Percentiles rank a stretch among this genome's conserved stretches.
phyloP scores from a whole-genome alignment of 2,888 invertebrate genomes.

The Epistrophe grossulariae region DNA sequence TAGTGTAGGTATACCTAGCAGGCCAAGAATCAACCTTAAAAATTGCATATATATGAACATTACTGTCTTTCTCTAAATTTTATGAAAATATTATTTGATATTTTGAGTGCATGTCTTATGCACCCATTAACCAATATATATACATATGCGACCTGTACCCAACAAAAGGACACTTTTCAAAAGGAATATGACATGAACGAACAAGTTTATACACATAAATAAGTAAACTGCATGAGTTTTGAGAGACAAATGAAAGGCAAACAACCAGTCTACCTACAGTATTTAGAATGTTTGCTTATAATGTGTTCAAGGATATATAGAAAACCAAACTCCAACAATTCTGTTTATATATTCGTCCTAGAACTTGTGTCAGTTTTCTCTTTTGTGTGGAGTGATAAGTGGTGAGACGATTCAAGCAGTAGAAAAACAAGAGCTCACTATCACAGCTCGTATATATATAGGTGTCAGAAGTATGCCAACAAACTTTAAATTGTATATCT shows the following conservation, averaged over 20 bases:
- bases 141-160: neutral
- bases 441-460: neutral
- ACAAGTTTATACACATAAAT: neutral
- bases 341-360: conserved; percentile 17
- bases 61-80: conserved; percentile 9
- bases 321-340: conserved; percentile 38
- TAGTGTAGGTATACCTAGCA: neutral
- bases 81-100: conserved; percentile 57
- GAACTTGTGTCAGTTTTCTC: conserved; percentile 20
- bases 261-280: neutral
- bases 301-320: conserved; percentile 9
- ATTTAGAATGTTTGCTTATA: conserved; percentile 2
- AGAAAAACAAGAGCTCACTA: conserved; percentile 10
- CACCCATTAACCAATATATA: conserved; percentile 25
- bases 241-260: conserved; percentile 30
- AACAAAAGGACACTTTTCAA: conserved; percentile 24
- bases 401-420: conserved; percentile 18
- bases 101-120: conserved; percentile 53
- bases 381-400: conserved; percentile 13
- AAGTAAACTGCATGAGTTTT: conserved; percentile 22
- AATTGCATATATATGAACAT: neutral
- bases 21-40: neutral
- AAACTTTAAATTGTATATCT: conserved; percentile 43
- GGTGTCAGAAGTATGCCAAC: conserved; percentile 39
- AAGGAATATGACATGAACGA: conserved; percentile 15